Conservation (phyloP, 2,113 vertebrate species). For the Petromus typicus region DNA sequence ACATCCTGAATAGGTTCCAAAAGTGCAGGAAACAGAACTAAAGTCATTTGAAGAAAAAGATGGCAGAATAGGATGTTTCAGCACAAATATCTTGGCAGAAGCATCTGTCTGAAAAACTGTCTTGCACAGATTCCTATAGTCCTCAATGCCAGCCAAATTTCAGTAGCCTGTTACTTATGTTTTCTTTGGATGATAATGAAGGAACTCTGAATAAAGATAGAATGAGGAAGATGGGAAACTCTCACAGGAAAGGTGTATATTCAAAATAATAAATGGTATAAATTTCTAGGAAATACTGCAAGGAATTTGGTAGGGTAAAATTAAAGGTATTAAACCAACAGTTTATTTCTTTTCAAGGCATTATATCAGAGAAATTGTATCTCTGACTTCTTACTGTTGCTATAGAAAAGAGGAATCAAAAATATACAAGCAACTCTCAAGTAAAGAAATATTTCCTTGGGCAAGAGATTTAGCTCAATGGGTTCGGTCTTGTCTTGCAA, state of each 20-base stretch:
- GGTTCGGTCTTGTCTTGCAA: too few relatives aligned
- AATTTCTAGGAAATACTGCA: neutral
- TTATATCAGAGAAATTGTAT: neutral
- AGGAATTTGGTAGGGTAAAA: neutral
- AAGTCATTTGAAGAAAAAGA: neutral
- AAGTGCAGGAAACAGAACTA: neutral
- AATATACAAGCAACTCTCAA: neutral
- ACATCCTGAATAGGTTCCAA: neutral
- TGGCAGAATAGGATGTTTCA: neutral
- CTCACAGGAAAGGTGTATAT: neutral
- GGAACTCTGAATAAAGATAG: neutral
- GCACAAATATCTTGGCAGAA: neutral
- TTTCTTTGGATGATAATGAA: neutral
- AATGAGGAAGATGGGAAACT: neutral
- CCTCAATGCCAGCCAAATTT: neutral
- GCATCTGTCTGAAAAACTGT: neutral
- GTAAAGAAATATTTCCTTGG: neutral
- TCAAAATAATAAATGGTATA: neutral
- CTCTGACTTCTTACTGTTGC: neutral
- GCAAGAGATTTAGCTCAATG: too few relatives aligned
- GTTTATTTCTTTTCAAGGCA: neutral
- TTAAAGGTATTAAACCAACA: neutral
- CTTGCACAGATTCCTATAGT: neutral
- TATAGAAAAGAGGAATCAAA: neutral
- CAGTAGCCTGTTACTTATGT: neutral